Evolutionary conservation across 2,888 invertebrate genomes (phyloP), one percentile per base, ranked within the genome.

Genomic region (Aricia artaxerxes): DNA sequence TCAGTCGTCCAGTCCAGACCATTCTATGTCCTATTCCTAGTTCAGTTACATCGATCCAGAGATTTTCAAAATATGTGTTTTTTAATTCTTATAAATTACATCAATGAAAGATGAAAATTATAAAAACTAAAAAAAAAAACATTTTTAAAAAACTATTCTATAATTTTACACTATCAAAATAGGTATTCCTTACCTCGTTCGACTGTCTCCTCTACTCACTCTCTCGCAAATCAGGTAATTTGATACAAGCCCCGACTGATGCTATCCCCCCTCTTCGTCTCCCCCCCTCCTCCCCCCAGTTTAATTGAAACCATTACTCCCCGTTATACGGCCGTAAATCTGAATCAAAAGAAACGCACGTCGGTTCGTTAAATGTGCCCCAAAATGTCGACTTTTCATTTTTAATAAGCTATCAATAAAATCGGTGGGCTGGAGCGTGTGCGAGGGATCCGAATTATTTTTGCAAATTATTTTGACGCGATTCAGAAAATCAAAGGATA

Each of bases 381-480:
- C 69, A 69, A 69, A 69, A 69, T 38, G 69, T 69, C 69, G 69
- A 35, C 69, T 69, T 69, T 69, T 69, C 35, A 69, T 69, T 35
- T 69, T 69, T 69, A 69, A 69, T 38, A 69, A 69, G 69, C 69
- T 69, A 69, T 69, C 69, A 69, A 69, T 69, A 69, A 69, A 69
- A 69, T 38, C 35, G 35, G 11, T 69, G 35, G 13, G 13, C 69
- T 13, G 35, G 35, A 13, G 69, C 11, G 38, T 64, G 31, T n/a
- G 7, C 0, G 31, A 9, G 64, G 11, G 9, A 64, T 9, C 64
- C 9, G 0, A 31, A 64, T 61, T 24, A 61, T 61, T 49, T 49
- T 9, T 49, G 11, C 2, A 49, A 49, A 49, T 49, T 61, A 57
- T 16, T 16, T 57, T 16, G 4, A 57, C 1, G 57, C 57, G 57